Evolutionary conservation across 2,888 invertebrate species (phyloP), one percentile per base, ranked within the genome.

Genomic region (Xylota segnis): DNA sequence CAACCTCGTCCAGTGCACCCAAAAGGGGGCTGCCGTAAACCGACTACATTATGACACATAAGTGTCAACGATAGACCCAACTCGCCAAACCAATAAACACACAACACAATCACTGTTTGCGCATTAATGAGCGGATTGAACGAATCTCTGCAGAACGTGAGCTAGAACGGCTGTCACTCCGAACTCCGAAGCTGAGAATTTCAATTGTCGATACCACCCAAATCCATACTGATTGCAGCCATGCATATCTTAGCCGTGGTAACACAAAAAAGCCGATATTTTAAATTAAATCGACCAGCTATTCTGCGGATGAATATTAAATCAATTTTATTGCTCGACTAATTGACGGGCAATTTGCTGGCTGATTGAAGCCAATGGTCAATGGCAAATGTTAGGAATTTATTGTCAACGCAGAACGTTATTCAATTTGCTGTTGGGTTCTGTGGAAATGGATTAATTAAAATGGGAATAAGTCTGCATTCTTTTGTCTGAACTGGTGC

Each of bases 291-390:
- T 50, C 59, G 7, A 70, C 54, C 27, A 71, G 58, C 14, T 54
- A 50, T 77, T 83, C 63, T 23, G 34, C 37, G 5, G 58, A 81
- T 68, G 81, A 76, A 76, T 81, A 81, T 68, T 82, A 86, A 82
- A 86, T 86, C 82, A 86, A 82, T 86, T 86, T 86, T 86, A 86
- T 77, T 82, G 76, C 6, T 32, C 61, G 68, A 77, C 81, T 86
- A 86, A 86, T 86, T 86, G 86, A 86, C 82, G 82, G 71, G 43
- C 56, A 86, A 82, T 81, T 81, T 77, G 82, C 61, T 81, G 76
- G 27, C 52, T 84, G 74, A 79, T 84, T 79, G 45, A 63, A 74
- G 29, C 10, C 77, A 77, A 47, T 54, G 29, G 75, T 66, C 66
- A 68, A 68, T 77, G 77, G 83, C 66, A 77, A 52, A 70, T 65